These are phyloP conservation scores for Pollenia griseotomentosa DNA, from an alignment of 2,888 invertebrate genomes.

Conservation along the genomic window DNA sequence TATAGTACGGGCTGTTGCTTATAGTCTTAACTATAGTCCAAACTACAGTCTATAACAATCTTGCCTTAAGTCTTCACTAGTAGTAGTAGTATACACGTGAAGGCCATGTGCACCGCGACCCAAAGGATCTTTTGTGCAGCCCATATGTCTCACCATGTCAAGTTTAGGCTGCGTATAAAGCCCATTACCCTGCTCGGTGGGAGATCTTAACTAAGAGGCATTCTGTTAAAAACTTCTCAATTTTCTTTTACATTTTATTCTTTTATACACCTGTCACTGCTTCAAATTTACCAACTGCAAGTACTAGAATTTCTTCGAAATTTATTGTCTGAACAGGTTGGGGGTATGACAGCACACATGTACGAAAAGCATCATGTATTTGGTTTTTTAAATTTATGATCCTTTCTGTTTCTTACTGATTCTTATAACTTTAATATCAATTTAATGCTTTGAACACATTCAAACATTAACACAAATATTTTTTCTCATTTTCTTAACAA, in stretches of 20 bases:
- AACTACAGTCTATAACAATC: too few species aligned
- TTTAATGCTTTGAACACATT: slow-evolving; percentile 54
- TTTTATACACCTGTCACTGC: background rate
- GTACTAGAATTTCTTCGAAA: background rate
- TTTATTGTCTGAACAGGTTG: background rate
- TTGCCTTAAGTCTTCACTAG: too few species aligned
- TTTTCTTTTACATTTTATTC: background rate
- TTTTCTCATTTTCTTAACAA: background rate
- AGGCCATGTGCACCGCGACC: too few species aligned
- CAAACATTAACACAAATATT: slow-evolving; percentile 34
- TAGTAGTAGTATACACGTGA: too few species aligned
- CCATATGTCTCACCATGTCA: too few species aligned
- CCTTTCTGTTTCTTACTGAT: slow-evolving; percentile 31
- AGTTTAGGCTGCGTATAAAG: too few species aligned
- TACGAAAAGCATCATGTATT: slow-evolving; percentile 6
- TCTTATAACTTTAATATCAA: slow-evolving; percentile 47
- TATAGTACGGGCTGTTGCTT: too few species aligned
- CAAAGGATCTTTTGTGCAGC: too few species aligned
- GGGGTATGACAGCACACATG: background rate
- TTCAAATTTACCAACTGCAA: background rate
- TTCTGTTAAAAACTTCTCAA: too few species aligned
- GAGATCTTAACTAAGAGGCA: too few species aligned
- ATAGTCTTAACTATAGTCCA: too few species aligned
- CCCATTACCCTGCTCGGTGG: too few species aligned
- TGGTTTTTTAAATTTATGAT: slow-evolving; percentile 45